These are phyloP conservation scores for Crenichthys baileyi DNA, from an alignment of 2,797 vertebrate species.

Conservation along the genomic window DNA sequence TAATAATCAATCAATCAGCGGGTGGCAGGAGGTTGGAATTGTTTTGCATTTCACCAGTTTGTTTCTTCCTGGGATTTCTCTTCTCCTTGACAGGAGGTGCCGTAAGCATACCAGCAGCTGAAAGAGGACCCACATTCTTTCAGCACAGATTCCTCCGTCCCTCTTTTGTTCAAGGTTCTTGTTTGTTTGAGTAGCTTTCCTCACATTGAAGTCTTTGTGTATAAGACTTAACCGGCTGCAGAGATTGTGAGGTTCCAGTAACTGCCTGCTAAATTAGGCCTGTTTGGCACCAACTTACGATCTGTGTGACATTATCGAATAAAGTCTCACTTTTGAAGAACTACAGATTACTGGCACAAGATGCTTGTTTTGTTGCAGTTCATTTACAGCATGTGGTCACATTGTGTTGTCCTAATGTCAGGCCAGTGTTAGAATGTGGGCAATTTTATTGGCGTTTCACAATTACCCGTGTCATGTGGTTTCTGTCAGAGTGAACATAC, in stretches of 20 bases:
- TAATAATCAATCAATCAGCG: constrained; percentile 73
- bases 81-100: constrained; percentile 74
- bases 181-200: constrained; percentile 74
- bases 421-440: constrained; percentile 59
- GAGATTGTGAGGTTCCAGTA: constrained; percentile 13
- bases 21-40: constrained; percentile 68
- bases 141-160: constrained; percentile 65
- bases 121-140: constrained; percentile 80
- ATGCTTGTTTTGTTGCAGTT: constrained; percentile 36
- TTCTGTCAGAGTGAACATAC: constrained; percentile 65
- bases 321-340: constrained; percentile 9
- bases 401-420: constrained; percentile 57
- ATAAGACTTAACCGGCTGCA: constrained; percentile 42
- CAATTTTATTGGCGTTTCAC: constrained; percentile 62
- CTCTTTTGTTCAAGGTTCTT: constrained; percentile 73
- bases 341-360: constrained; percentile 21
- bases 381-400: constrained; percentile 45
- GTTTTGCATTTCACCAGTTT: constrained; percentile 79
- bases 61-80: constrained; percentile 79
- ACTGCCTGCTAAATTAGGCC: constrained; percentile 1
- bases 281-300: constrained; percentile 22
- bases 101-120: constrained; percentile 73
- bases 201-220: constrained; percentile 61
- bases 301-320: constrained; percentile 31
- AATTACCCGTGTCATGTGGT: constrained; percentile 65